These are phyloP conservation scores for Eupithecia inturbata DNA, from an alignment of 2,888 invertebrate species.

Conservation along the genomic window DNA sequence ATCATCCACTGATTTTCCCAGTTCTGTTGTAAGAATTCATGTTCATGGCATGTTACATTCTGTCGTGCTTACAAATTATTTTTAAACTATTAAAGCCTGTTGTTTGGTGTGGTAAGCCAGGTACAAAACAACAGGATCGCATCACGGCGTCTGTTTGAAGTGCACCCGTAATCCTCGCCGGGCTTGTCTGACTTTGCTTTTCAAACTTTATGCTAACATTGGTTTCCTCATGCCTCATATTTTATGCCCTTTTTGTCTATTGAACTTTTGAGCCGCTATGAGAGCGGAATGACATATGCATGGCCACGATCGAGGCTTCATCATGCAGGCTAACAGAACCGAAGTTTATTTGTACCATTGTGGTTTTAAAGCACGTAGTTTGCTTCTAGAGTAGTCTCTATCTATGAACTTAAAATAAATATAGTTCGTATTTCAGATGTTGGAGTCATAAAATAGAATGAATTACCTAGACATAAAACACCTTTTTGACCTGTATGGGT, in stretches of 20 bases:
- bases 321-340: constrained; percentile 25
- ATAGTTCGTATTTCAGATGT: neutral
- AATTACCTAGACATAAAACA: no score
- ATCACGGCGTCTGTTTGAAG: neutral
- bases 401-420: constrained; percentile 4
- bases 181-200: constrained; percentile 4
- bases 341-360: constrained; percentile 34
- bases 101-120: neutral
- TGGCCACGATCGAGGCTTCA: constrained; percentile 36
- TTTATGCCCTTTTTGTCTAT: constrained; percentile 27
- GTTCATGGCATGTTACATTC: no score
- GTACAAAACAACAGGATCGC: neutral
- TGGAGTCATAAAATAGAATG: neutral
- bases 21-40: neutral
- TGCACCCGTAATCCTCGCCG: neutral
- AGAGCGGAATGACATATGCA: constrained; percentile 39
- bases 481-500: no score
- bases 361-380: constrained; percentile 31
- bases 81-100: neutral
- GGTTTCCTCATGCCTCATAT: constrained; percentile 10
- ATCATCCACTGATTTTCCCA: neutral
- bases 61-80: neutral
- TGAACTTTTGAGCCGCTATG: constrained; percentile 18
- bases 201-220: constrained; percentile 12
- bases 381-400: constrained; percentile 1